Conservation (phyloP, 2,888 invertebrate genomes). For the Limnephilus rhombicus region DNA sequence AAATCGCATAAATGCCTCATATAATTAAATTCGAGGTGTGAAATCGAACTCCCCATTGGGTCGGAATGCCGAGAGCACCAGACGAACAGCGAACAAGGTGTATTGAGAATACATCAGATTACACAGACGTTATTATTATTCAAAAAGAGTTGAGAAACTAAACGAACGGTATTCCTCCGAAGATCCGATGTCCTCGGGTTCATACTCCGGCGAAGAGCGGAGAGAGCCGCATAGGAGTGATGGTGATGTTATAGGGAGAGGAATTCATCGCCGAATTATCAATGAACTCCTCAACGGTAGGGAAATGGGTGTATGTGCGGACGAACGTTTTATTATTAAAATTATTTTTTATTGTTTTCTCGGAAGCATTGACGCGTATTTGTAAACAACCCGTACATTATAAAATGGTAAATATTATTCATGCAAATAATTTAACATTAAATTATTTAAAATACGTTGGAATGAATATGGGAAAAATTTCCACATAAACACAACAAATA, state of each 20-base stretch:
- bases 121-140: not conserved
- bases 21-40: not conserved
- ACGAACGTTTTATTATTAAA: not conserved
- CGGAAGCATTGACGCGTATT: not conserved
- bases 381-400: not conserved
- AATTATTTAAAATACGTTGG: not conserved
- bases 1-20: not conserved
- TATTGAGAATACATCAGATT: not conserved
- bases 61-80: not conserved
- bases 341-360: not conserved
- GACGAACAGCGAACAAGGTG: not conserved
- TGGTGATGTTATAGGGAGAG: not conserved
- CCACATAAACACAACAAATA: not conserved
- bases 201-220: not conserved
- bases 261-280: constrained; percentile 45
- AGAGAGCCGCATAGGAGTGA: not conserved
- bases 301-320: not conserved
- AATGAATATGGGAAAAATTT: not conserved
- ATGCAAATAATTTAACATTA: too few species aligned
- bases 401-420: not conserved
- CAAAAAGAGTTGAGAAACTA: not conserved
- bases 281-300: constrained; percentile 25
- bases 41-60: not conserved
- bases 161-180: constrained; percentile 4
- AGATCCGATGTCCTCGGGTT: not conserved